Percentiles rank a stretch among this genome's conserved stretches.
Evolutionary conservation across 2,888 invertebrate species (phyloP).

Genomic region (Agonopterix subpropinquella): DNA sequence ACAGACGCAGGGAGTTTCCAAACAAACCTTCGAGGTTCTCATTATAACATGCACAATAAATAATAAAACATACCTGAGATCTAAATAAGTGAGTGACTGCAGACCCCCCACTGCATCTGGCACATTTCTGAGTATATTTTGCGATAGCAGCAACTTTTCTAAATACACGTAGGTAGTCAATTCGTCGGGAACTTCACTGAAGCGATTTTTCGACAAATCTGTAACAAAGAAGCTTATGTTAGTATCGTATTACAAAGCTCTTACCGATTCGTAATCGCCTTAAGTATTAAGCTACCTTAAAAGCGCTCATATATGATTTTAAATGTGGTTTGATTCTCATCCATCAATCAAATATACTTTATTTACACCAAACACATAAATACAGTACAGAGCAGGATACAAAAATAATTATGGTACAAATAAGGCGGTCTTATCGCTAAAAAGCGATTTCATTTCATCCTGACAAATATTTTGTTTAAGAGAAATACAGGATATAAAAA

Average conservation of each 20-base stretch:
- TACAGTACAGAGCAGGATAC: too few species aligned
- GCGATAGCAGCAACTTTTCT: constrained; percentile 91
- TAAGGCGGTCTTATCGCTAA: too few species aligned
- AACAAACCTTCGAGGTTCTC: background rate
- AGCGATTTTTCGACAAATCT: constrained; percentile 77
- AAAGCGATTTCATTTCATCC: too few species aligned
- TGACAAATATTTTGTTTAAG: too few species aligned
- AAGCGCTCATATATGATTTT: constrained; percentile 4
- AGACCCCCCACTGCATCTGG: constrained; percentile 89
- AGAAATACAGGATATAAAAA: too few species aligned
- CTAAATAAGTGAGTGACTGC: constrained; percentile 91
- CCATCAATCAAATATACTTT: too few species aligned
- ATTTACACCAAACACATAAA: too few species aligned
- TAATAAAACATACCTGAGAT: constrained; percentile 81
- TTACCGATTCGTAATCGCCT: constrained; percentile 6
- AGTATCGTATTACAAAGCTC: background rate
- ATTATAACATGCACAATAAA: background rate
- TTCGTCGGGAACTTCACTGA: constrained; percentile 93
- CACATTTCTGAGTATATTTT: constrained; percentile 92
- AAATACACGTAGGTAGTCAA: constrained; percentile 91
- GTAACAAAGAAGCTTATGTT: constrained; percentile 40
- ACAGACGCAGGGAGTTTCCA: background rate
- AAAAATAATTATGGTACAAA: too few species aligned
- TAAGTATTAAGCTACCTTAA: constrained; percentile 11
- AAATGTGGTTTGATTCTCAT: too few species aligned